Evolutionary conservation across 1,140 invertebrate genomes (phyloP).

Genomic region (Caenorhabditis tropicalis): DNA sequence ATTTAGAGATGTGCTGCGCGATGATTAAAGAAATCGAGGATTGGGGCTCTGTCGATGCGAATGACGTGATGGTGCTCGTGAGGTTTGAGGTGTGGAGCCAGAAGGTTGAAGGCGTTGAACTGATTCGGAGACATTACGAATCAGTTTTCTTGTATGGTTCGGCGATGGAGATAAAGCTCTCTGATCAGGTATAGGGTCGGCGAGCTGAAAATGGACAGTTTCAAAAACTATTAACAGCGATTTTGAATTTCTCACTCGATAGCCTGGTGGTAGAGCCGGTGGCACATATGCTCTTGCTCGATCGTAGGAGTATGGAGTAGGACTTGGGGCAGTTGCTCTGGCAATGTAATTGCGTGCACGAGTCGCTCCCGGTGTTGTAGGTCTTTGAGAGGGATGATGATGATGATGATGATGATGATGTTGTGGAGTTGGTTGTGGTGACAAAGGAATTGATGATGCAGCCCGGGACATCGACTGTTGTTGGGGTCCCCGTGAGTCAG

Average conservation of each 20-base stretch:
- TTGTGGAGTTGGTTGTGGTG: slow-evolving; percentile 16
- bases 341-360: slow-evolving; percentile 58
- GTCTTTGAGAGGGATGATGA: slow-evolving; percentile 18
- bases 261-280: slow-evolving; percentile 65
- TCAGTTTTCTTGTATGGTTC: slow-evolving; percentile 42
- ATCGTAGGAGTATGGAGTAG: slow-evolving; percentile 67
- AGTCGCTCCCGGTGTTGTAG: slow-evolving; percentile 56
- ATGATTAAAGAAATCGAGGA: slow-evolving; percentile 35
- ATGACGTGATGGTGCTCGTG: slow-evolving; percentile 40
- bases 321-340: slow-evolving; percentile 60
- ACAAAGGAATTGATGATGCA: slow-evolving; percentile 36
- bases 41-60: slow-evolving; percentile 43
- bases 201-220: slow-evolving; percentile 40
- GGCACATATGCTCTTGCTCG: slow-evolving; percentile 66
- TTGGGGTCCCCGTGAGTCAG: slow-evolving; percentile 25
- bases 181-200: slow-evolving; percentile 33
- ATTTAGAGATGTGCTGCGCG: not conserved
- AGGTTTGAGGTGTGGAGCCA: slow-evolving; percentile 6
- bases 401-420: slow-evolving; percentile 6
- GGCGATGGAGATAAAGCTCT: slow-evolving; percentile 52
- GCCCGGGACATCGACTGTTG: not conserved
- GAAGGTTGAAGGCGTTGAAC: not conserved
- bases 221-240: not conserved
- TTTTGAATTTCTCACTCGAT: slow-evolving; percentile 52
- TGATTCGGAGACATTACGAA: slow-evolving; percentile 42